phyloP scores from a whole-genome alignment of 1,140 invertebrate species.

The Ceratina japonica region DNA sequence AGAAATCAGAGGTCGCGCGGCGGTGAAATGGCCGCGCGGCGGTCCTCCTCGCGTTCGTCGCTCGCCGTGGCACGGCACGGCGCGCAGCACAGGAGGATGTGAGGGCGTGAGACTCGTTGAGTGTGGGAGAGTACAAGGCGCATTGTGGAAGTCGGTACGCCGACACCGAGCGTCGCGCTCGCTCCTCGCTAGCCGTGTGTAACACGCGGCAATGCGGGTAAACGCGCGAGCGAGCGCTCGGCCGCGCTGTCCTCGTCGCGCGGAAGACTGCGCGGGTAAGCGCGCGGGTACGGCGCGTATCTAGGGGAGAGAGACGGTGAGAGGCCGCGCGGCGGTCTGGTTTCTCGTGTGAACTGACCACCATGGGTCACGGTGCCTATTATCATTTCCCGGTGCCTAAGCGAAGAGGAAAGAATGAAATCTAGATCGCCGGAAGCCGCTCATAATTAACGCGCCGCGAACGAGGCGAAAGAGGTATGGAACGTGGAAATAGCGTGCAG shows the following conservation, averaged over 20 bases:
- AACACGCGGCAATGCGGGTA: constrained; percentile 47
- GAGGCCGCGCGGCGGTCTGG: constrained; percentile 60
- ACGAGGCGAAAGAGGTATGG: constrained; percentile 33
- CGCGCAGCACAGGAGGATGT: constrained; percentile 72
- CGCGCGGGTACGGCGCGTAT: background rate
- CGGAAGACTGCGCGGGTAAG: background rate
- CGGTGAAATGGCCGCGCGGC: constrained; percentile 60
- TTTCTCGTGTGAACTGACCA: constrained; percentile 81
- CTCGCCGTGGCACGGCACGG: constrained; percentile 18
- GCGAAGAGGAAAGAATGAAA: constrained; percentile 78
- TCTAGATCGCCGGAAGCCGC: constrained; percentile 80
- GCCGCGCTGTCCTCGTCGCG: constrained; percentile 9
- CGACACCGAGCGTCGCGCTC: constrained; percentile 51
- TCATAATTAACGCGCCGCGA: constrained; percentile 78
- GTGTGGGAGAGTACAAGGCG: constrained; percentile 80
- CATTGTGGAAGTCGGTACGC: constrained; percentile 74
- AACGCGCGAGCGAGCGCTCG: background rate
- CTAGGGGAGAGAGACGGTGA: constrained; percentile 11
- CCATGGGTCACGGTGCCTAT: constrained; percentile 79
- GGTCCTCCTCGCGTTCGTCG: constrained; percentile 48
- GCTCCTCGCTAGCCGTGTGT: constrained; percentile 43
- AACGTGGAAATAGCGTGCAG: constrained; percentile 30
- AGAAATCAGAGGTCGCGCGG: constrained; percentile 48
- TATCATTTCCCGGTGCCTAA: constrained; percentile 77
- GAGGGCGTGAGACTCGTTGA: constrained; percentile 79